Base-by-base conservation (phyloP, 2,113 vertebrate species). In the Lichenostomus cassidix region DNA sequence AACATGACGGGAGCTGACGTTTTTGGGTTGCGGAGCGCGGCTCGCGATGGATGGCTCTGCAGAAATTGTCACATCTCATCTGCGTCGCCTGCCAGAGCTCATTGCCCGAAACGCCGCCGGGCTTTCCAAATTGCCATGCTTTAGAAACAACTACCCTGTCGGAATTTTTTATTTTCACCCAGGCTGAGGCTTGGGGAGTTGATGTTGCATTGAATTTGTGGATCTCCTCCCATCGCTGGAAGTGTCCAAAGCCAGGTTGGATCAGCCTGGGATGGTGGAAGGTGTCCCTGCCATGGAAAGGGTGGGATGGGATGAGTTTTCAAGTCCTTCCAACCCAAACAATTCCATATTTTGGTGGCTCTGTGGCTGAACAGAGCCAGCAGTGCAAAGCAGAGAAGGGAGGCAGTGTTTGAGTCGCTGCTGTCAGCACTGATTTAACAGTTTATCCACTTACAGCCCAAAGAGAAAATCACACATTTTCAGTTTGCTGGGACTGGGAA, bases 21-120 rank as follows among this genome's bases (percentile, higher is more conserved):
- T 42, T 97, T 37, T 41, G 80, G 94, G 89, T 64, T 94, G 92
- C 42, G 65, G 79, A 95, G 83, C 2, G 2, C 58, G 84, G 71
- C 53, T 46, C 5, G 68, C 37, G 6, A 59, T 49, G 89, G 80
- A 73, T 35, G 69, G 75, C 44, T 67, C 94, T 87, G 87, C 82
- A 76, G 39, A 19, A 90, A 86, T 91, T 95, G 95, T 96, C 95
- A 94, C 87, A 67, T 92, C 84, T 87, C 89, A 82, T 97, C 91
- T 91, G 37, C 31, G 73, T 96, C 92, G 92, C 42, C 49, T 75
- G 76, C 77, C 63, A 65, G 60, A 69, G 79, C 58, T 93, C 41
- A 52, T 70, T 76, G 63, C 44, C 63, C 80, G 62, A 63, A 63
- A 42, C 2, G 64, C 78, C 67, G 42, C 15, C 49, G 71, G 87